Conservation (phyloP, 1,140 invertebrate species). For the Achroia grisella region DNA sequence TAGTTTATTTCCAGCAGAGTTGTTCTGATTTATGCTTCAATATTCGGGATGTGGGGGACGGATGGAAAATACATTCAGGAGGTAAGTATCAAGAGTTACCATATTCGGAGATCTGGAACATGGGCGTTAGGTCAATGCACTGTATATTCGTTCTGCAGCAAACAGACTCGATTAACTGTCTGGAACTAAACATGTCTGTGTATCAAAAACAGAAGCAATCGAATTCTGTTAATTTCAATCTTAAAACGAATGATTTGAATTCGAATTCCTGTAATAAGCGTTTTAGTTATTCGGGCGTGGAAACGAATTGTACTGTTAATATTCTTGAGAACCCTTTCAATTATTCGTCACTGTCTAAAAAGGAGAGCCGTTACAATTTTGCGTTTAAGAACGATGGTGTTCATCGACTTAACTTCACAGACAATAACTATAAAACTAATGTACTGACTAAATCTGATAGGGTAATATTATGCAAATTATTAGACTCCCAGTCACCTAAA, state of each 20-base stretch:
- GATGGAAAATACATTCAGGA: slow-evolving; percentile 89
- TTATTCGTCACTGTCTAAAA: slow-evolving; percentile 65
- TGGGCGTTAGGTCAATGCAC: slow-evolving; percentile 83
- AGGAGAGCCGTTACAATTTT: slow-evolving; percentile 55
- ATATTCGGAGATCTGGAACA: slow-evolving; percentile 92
- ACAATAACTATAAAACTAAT: slow-evolving; percentile 63
- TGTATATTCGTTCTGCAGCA: slow-evolving; percentile 89
- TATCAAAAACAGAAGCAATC: slow-evolving; percentile 69
- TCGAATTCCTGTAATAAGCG: slow-evolving; percentile 65
- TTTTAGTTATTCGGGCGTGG: slow-evolving; percentile 57
- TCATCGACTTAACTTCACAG: slow-evolving; percentile 46
- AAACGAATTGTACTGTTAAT: slow-evolving; percentile 52
- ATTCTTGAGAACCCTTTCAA: slow-evolving; percentile 66
- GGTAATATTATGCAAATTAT: slow-evolving; percentile 88
- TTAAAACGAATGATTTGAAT: slow-evolving; percentile 68
- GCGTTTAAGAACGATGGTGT: slow-evolving; percentile 47
- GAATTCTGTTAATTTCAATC: slow-evolving; percentile 63
- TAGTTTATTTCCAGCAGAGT: slow-evolving; percentile 90
- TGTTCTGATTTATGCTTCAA: slow-evolving; percentile 87
- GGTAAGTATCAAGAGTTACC: slow-evolving; percentile 92
- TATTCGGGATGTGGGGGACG: slow-evolving; percentile 69
- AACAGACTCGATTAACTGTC: slow-evolving; percentile 67
- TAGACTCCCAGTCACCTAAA: slow-evolving; percentile 91
- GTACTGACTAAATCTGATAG: slow-evolving; percentile 75
- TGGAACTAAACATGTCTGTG: slow-evolving; percentile 60